Percentiles rank a stretch among this genome's conserved stretches.
These are phyloP conservation scores for Rhipidura dahli DNA, from an alignment of 2,113 vertebrate genomes.

Conservation along the genomic window DNA sequence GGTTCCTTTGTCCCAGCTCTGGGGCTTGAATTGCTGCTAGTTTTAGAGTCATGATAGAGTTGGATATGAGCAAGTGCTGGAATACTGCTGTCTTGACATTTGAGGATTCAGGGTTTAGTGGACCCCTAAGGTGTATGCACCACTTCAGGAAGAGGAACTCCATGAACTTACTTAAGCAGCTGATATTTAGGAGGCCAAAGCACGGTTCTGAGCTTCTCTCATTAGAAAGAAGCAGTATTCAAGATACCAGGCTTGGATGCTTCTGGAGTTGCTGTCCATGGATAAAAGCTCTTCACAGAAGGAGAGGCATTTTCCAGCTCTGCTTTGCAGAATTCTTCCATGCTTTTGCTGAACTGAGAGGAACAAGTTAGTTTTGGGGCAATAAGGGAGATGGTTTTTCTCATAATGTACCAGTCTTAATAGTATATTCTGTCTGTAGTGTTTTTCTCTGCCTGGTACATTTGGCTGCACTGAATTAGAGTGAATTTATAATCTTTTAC, in stretches of 20 bases:
- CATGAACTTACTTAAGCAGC: neutral
- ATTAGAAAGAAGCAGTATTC: neutral
- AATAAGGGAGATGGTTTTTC: neutral
- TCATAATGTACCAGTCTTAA: neutral
- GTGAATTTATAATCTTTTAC: constrained; percentile 43
- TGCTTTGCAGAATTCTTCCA: neutral
- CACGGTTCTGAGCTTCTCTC: neutral
- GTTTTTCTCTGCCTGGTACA: constrained; percentile 24
- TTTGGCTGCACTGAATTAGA: constrained; percentile 24
- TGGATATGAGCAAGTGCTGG: neutral
- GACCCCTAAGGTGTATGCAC: neutral
- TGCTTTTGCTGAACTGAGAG: neutral
- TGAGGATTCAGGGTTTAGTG: neutral
- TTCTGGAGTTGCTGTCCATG: neutral
- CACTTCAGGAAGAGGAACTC: neutral
- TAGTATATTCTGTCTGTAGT: neutral
- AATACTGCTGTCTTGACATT: neutral
- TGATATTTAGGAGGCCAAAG: neutral
- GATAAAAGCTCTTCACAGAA: neutral
- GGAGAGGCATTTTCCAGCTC: neutral
- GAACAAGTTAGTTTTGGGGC: neutral
- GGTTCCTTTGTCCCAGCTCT: neutral
- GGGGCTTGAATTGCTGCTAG: neutral
- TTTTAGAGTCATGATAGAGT: neutral
- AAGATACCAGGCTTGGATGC: neutral